These are phyloP conservation scores for Camponotus floridanus DNA, from an alignment of 1,140 invertebrate species.

Conservation along the genomic window DNA sequence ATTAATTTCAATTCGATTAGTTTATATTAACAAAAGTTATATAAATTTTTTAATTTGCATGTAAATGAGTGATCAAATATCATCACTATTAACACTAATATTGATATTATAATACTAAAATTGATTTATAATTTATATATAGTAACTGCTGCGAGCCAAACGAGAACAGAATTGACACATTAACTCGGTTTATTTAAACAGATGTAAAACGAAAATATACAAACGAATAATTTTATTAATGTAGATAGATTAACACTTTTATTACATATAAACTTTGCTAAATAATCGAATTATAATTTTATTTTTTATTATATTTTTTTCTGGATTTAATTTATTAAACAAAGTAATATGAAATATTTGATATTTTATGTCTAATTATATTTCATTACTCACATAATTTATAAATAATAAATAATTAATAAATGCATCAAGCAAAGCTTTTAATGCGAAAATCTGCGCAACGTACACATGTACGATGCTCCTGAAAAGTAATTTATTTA, in stretches of 20 bases:
- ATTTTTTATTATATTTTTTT: neutral
- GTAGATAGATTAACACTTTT: neutral
- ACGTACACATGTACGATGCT: neutral
- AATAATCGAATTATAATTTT: conserved; percentile 1
- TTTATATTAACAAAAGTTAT: neutral
- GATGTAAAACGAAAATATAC: conserved; percentile 16
- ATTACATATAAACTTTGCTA: neutral
- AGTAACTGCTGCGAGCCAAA: neutral
- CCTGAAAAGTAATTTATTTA: neutral
- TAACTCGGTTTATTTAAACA: conserved; percentile 19
- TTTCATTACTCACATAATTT: conserved; percentile 7
- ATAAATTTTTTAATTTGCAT: conserved; percentile 1
- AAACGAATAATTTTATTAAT: neutral
- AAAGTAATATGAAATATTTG: neutral
- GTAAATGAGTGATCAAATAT: neutral
- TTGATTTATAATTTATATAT: neutral
- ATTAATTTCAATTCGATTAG: neutral
- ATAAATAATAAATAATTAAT: too few relatives aligned
- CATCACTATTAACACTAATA: neutral
- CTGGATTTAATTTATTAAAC: neutral
- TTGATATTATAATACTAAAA: conserved; percentile 8
- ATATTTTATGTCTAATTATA: neutral
- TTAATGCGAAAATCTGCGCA: neutral
- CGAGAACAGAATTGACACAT: neutral
- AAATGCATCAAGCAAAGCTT: neutral